Conservation (phyloP, 2,888 invertebrate genomes). For the Dryococelus australis region DNA sequence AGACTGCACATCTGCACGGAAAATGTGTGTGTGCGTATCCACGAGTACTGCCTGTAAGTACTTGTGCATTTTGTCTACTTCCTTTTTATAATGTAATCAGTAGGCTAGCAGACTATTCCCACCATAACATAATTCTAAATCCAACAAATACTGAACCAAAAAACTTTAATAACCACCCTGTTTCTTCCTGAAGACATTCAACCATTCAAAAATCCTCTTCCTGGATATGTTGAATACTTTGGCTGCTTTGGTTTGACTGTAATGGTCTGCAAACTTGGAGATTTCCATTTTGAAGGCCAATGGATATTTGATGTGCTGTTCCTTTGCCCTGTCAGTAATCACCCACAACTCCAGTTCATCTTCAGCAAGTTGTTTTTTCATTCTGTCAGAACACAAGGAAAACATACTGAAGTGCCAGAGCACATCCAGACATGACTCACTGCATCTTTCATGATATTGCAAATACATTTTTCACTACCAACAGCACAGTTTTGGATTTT, state of each 20-base stretch:
- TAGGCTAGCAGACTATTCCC: too few relatives aligned
- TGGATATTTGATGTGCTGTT: constrained; percentile 47
- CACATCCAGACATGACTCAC: too few relatives aligned
- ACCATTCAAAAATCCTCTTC: constrained; percentile 52
- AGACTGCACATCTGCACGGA: too few relatives aligned
- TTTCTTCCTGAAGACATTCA: constrained; percentile 35
- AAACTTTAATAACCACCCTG: constrained; percentile 2
- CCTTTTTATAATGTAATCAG: too few relatives aligned
- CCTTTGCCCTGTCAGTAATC: constrained; percentile 24
- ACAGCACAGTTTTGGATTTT: too few relatives aligned
- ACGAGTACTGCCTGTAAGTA: too few relatives aligned
- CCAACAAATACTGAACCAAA: not conserved
- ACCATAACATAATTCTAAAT: too few relatives aligned
- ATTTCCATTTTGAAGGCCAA: constrained; percentile 51
- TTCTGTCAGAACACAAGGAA: not conserved
- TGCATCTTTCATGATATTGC: too few relatives aligned
- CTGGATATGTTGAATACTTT: constrained; percentile 51
- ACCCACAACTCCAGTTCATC: not conserved
- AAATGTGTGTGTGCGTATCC: too few relatives aligned
- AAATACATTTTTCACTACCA: too few relatives aligned
- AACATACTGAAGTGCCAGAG: too few relatives aligned
- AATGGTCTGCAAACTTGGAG: constrained; percentile 48
- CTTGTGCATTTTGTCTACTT: too few relatives aligned
- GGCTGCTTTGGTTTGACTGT: constrained; percentile 50
- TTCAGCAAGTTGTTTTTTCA: not conserved